Evolutionary conservation across 2,888 invertebrate species (phyloP).

Genomic region (Drosophila mercatorum): DNA sequence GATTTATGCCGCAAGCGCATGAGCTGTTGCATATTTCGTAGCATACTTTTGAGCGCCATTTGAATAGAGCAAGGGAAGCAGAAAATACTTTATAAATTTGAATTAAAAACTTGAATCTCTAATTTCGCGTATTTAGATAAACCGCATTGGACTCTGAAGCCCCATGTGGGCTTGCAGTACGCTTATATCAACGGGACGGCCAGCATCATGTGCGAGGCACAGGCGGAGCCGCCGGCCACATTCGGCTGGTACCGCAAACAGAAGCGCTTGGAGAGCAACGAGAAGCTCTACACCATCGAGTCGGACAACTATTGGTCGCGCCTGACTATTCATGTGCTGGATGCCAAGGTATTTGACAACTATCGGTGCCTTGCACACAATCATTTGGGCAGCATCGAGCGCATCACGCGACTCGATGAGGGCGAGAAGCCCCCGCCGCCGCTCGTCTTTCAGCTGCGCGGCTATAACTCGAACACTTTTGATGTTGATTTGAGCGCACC

Average conservation of each 20-base stretch:
- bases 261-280: slow-evolving; percentile 80
- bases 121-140: slow-evolving; percentile 74
- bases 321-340: slow-evolving; percentile 79
- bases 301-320: slow-evolving; percentile 81
- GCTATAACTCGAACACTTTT: slow-evolving; percentile 84
- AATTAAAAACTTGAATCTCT: slow-evolving; percentile 13
- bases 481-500: slow-evolving; percentile 83
- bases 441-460: slow-evolving; percentile 80
- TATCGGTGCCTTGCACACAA: slow-evolving; percentile 87
- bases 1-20: slow-evolving; percentile 63
- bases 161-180: slow-evolving; percentile 76
- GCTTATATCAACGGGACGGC: slow-evolving; percentile 86
- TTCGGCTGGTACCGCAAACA: slow-evolving; percentile 85
- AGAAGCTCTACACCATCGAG: slow-evolving; percentile 78
- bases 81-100: slow-evolving; percentile 2
- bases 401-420: slow-evolving; percentile 85
- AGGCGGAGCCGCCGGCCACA: slow-evolving; percentile 86
- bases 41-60: slow-evolving; percentile 32
- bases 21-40: slow-evolving; percentile 40
- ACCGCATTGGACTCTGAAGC: slow-evolving; percentile 81
- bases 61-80: not conserved
- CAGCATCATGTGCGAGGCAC: slow-evolving; percentile 87
- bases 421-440: slow-evolving; percentile 86
- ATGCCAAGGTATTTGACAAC: slow-evolving; percentile 84
- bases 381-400: slow-evolving; percentile 85